Conservation (phyloP, 2,888 invertebrate species). For the Hirtodrosophila confusa region DNA sequence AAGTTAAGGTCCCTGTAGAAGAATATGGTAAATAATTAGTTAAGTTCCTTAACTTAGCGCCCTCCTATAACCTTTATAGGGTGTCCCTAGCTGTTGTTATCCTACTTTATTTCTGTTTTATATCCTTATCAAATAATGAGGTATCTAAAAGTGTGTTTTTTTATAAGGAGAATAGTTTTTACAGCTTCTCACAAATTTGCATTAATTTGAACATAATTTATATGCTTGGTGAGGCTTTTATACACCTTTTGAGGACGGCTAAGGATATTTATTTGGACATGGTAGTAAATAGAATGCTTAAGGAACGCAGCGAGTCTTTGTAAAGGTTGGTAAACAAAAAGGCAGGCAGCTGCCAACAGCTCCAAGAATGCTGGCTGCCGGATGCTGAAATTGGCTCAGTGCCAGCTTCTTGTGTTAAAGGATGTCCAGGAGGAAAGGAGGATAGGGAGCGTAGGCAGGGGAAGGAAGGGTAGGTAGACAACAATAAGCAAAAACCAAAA, state of each 20-base stretch:
- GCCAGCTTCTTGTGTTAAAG: conserved; percentile 60
- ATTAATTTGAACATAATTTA: conserved; percentile 28
- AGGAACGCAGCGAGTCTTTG: conserved; percentile 49
- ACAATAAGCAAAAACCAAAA: conserved; percentile 69
- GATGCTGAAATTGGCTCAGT: conserved; percentile 58
- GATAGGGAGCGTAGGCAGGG: too few relatives aligned
- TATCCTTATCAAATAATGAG: too few relatives aligned
- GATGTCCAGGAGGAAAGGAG: background rate
- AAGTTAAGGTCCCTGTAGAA: too few relatives aligned
- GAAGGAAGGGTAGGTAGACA: conserved; percentile 18
- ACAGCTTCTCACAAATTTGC: background rate
- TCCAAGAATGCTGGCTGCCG: conserved; percentile 15
- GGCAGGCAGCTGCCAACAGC: conserved; percentile 36
- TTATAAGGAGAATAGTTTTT: too few relatives aligned
- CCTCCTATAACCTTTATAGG: too few relatives aligned
- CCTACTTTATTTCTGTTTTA: too few relatives aligned
- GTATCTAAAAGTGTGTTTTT: background rate
- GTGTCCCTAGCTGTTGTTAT: too few relatives aligned
- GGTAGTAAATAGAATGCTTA: conserved; percentile 40
- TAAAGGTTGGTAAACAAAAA: conserved; percentile 67
- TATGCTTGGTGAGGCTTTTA: conserved; percentile 18
- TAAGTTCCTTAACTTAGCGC: too few relatives aligned
- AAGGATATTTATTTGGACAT: conserved; percentile 40
- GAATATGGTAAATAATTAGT: too few relatives aligned
- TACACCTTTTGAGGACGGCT: conserved; percentile 22